These are phyloP conservation scores for Leptinotarsa lineolata DNA, from an alignment of 1,140 invertebrate species.

Conservation along the genomic window DNA sequence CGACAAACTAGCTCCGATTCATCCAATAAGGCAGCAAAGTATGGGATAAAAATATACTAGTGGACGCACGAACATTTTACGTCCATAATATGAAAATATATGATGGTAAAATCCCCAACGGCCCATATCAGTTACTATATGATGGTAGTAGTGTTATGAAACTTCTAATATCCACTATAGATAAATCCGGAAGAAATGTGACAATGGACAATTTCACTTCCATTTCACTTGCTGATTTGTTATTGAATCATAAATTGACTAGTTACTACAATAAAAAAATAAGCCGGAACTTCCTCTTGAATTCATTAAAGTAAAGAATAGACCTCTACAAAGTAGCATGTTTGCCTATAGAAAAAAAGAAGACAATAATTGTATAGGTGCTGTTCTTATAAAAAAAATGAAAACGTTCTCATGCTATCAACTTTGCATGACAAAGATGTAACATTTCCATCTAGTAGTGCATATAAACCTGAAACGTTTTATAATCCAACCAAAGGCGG, in stretches of 20 bases:
- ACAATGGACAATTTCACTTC: constrained; percentile 50
- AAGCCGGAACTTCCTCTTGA: constrained; percentile 36
- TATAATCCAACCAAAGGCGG: constrained; percentile 10
- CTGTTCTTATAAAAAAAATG: constrained; percentile 48
- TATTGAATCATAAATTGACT: constrained; percentile 41
- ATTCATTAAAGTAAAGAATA: constrained; percentile 26
- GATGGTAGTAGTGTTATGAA: constrained; percentile 40
- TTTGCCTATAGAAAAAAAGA: constrained; percentile 32
- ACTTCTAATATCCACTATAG: constrained; percentile 41
- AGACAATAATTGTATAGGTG: constrained; percentile 26
- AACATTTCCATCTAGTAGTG: background rate
- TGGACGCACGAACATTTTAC: constrained; percentile 21
- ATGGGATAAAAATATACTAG: constrained; percentile 21
- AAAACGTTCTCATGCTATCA: constrained; percentile 42
- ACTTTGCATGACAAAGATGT: constrained; percentile 1
- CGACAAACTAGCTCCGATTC: constrained; percentile 7
- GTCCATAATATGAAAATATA: constrained; percentile 14
- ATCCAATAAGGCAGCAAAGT: constrained; percentile 15
- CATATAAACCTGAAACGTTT: constrained; percentile 12
- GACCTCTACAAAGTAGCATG: constrained; percentile 24
- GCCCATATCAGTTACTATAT: background rate
- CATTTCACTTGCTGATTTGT: constrained; percentile 31
- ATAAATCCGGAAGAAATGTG: constrained; percentile 48
- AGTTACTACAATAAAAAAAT: constrained; percentile 46
- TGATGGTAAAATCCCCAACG: constrained; percentile 20